These are phyloP conservation scores for Holothuria glaberrima DNA, from an alignment of 35 echinoderm and acorn worm genomes.

Conservation along the genomic window DNA sequence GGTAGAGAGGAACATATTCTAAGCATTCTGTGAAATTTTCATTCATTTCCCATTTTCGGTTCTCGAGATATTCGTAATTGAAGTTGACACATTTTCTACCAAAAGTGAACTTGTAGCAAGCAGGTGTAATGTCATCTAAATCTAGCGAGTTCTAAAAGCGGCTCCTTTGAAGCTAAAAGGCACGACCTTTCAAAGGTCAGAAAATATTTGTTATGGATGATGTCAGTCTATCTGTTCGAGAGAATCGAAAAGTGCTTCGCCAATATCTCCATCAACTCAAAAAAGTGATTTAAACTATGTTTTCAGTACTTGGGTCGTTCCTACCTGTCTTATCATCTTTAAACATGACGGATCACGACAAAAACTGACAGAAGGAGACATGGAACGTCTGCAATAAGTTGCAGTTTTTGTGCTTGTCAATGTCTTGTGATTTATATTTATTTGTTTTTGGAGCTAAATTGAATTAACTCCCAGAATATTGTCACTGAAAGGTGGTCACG, in stretches of 20 bases:
- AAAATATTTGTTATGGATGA: neutral
- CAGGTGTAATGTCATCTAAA: too few species aligned
- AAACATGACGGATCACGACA: neutral
- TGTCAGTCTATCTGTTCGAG: neutral
- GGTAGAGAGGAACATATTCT: too few species aligned
- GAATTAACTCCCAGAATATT: neutral
- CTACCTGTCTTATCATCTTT: neutral
- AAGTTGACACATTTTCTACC: too few species aligned
- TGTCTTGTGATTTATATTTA: neutral
- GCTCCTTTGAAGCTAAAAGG: neutral
- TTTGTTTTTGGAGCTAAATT: neutral
- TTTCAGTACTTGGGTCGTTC: neutral
- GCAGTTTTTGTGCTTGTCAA: neutral
- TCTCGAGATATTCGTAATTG: too few species aligned
- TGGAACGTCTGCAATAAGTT: neutral
- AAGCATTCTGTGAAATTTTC: too few species aligned
- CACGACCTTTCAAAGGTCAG: neutral
- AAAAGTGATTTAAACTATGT: neutral
- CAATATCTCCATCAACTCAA: neutral
- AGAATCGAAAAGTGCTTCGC: conserved; percentile 20
- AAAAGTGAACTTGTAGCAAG: too few species aligned
- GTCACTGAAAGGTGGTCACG: neutral
- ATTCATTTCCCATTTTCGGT: too few species aligned
- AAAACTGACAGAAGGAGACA: neutral
- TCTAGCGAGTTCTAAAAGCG: neutral